Evolutionary conservation across 2,797 vertebrate genomes (phyloP).

Genomic region (Graptemys geographica): DNA sequence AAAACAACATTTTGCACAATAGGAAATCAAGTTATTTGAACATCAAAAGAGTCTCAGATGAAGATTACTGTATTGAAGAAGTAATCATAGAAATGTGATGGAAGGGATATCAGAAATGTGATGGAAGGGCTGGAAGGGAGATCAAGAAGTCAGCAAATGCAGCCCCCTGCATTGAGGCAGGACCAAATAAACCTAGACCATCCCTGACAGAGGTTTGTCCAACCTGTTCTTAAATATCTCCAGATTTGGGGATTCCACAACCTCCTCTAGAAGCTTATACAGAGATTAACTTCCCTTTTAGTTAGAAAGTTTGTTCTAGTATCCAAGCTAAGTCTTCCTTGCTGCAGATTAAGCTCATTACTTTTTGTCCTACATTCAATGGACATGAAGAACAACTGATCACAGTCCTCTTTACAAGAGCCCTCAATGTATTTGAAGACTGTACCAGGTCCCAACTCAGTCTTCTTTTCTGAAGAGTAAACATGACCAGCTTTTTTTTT

Average conservation of each 20-base stretch:
- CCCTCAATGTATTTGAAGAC: neutral
- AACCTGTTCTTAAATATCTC: neutral
- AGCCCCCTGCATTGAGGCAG: neutral
- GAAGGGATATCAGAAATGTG: too few species aligned
- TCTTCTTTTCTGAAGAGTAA: neutral
- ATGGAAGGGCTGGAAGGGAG: neutral
- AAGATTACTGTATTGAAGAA: neutral
- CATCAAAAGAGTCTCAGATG: neutral
- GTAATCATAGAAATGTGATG: neutral
- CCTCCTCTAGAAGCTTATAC: neutral
- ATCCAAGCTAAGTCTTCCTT: neutral
- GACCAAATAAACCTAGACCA: neutral
- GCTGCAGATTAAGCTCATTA: neutral
- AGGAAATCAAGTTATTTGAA: slow-evolving; percentile 3
- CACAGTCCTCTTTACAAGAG: neutral
- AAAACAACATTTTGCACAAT: neutral
- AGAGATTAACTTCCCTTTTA: neutral
- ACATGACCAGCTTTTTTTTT: neutral
- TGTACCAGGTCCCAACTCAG: neutral
- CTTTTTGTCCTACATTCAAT: neutral
- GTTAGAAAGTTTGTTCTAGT: neutral
- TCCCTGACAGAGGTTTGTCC: neutral
- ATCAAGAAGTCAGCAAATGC: neutral
- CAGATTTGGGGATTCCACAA: neutral
- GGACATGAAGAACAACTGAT: neutral